phyloP scores from a whole-genome alignment of 2,113 vertebrate genomes.

The Oreochromis tanganicae region DNA sequence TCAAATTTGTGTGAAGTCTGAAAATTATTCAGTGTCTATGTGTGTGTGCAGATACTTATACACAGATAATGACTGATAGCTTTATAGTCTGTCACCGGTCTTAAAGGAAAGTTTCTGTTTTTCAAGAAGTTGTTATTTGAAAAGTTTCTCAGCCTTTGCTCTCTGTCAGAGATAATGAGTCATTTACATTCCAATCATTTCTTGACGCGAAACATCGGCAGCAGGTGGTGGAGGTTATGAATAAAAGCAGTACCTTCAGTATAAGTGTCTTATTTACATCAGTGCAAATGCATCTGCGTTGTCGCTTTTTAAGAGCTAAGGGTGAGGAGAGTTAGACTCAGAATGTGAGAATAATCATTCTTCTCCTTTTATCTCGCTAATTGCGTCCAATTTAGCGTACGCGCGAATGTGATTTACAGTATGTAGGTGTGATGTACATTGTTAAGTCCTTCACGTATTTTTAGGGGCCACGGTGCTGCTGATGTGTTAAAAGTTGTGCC shows the following conservation, averaged over 20 bases:
- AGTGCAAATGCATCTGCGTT: background rate
- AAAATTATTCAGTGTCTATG: background rate
- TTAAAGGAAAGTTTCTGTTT: conserved; percentile 1
- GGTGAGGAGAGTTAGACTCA: background rate
- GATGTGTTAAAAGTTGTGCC: background rate
- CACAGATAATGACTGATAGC: conserved; percentile 24
- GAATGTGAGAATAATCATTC: background rate
- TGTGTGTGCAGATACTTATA: background rate
- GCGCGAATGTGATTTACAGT: background rate
- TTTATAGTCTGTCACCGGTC: conserved; percentile 8
- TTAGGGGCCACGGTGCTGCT: background rate
- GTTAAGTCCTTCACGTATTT: background rate
- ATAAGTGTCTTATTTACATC: conserved; percentile 41
- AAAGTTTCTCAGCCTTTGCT: conserved; percentile 46
- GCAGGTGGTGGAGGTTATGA: conserved; percentile 38
- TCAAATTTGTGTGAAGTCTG: background rate
- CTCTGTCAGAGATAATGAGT: conserved; percentile 58
- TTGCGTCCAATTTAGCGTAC: background rate
- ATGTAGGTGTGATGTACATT: background rate
- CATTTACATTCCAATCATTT: conserved; percentile 56
- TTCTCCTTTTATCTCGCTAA: background rate
- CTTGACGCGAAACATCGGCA: conserved; percentile 22
- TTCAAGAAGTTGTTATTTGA: conserved; percentile 22
- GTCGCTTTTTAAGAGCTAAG: background rate
- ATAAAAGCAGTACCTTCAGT: conserved; percentile 24